phyloP scores from a whole-genome alignment of 2,797 vertebrate genomes.

The Macropodus opercularis region DNA sequence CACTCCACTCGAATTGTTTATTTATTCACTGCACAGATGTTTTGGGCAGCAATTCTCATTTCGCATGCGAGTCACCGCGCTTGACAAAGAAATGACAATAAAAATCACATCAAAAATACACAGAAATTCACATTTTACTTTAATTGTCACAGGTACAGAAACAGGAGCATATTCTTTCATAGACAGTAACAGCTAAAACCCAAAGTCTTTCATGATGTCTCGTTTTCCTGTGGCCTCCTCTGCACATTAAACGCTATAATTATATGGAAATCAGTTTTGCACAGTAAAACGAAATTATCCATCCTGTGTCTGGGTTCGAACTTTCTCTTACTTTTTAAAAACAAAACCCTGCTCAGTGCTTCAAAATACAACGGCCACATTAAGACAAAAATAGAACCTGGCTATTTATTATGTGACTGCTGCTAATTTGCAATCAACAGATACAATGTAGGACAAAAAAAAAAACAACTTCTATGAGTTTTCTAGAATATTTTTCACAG shows the following conservation, averaged over 20 bases:
- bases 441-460: not conserved
- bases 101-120: not conserved
- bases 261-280: not conserved
- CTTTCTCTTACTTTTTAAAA: not conserved
- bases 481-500: too few relatives aligned
- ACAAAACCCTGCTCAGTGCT: too few relatives aligned
- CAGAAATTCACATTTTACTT: not conserved
- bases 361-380: not conserved
- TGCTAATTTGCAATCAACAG: not conserved
- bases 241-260: not conserved
- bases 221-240: not conserved
- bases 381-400: not conserved
- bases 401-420: not conserved
- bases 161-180: too few relatives aligned
- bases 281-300: not conserved
- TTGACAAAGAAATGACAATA: not conserved
- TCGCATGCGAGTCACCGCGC: too few relatives aligned
- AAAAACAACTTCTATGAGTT: not conserved
- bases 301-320: not conserved
- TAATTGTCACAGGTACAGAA: not conserved
- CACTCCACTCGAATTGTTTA: not conserved
- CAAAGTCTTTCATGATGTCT: too few relatives aligned
- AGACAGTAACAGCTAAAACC: not conserved
- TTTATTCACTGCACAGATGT: not conserved
- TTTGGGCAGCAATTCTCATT: not conserved